Conservation (phyloP, 2,113 vertebrate genomes). For the Burhinus bistriatus region DNA sequence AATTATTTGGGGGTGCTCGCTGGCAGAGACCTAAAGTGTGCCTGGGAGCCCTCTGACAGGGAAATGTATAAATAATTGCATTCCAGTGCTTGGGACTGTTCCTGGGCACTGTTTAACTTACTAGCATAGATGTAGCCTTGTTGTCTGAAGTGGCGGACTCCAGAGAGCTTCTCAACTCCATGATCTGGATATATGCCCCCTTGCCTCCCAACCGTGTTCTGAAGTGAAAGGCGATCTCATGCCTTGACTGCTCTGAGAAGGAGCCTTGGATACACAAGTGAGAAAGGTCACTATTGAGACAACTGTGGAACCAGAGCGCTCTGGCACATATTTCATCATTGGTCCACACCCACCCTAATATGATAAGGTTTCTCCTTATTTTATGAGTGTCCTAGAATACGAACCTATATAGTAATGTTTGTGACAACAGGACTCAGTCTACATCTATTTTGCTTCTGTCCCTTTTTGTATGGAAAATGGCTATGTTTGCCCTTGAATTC, state of each 20-base stretch:
- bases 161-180: not conserved
- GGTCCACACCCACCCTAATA: not conserved
- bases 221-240: not conserved
- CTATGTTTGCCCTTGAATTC: conserved; percentile 36
- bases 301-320: not conserved
- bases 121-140: not conserved
- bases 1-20: not conserved
- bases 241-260: not conserved
- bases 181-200: not conserved
- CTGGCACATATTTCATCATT: not conserved
- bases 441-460: conserved; percentile 46
- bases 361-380: not conserved
- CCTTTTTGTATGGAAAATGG: conserved; percentile 55
- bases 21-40: not conserved
- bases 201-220: not conserved
- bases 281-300: not conserved
- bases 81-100: not conserved
- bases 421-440: not conserved
- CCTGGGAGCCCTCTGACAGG: not conserved
- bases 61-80: not conserved
- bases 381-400: not conserved
- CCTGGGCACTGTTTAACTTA: not conserved
- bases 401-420: not conserved
- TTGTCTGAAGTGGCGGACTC: not conserved
- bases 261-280: not conserved